Evolutionary conservation across 2,888 invertebrate genomes (phyloP).

Genomic region (Zaprionus lineosus): DNA sequence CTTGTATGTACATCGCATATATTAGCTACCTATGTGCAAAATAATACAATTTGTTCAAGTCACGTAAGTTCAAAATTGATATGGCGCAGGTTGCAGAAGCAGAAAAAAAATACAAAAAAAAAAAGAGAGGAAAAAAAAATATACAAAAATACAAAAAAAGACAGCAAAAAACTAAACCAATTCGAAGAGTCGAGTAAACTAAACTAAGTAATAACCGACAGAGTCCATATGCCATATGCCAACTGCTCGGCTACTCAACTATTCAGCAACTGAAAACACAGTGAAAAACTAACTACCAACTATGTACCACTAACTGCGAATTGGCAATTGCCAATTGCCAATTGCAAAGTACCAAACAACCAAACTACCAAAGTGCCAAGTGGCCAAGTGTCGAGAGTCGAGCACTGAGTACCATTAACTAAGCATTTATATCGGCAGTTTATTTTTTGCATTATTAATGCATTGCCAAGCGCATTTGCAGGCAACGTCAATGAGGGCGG

Average conservation of each 20-base stretch:
- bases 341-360: not conserved
- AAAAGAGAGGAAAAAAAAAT: too few relatives aligned
- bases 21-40: slow-evolving; percentile 55
- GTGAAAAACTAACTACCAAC: too few relatives aligned
- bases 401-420: slow-evolving; percentile 46
- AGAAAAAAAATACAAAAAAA: too few relatives aligned
- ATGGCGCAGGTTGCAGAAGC: slow-evolving; percentile 39
- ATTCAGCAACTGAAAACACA: too few relatives aligned
- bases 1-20: too few relatives aligned
- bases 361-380: too few relatives aligned
- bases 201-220: slow-evolving; percentile 5
- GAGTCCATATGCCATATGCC: not conserved
- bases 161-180: slow-evolving; percentile 19
- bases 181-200: slow-evolving; percentile 23
- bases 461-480: slow-evolving; percentile 22
- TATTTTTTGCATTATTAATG: slow-evolving; percentile 5
- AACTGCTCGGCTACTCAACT: too few relatives aligned
- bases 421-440: slow-evolving; percentile 41
- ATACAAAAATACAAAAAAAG: slow-evolving; percentile 7
- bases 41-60: slow-evolving; percentile 65
- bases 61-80: slow-evolving; percentile 72
- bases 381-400: slow-evolving; percentile 18
- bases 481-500: slow-evolving; percentile 21
- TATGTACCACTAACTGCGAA: too few relatives aligned
- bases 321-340: too few relatives aligned